Evolutionary conservation across 2,113 vertebrate genomes (phyloP).

Genomic region (Otolemur garnettii): DNA sequence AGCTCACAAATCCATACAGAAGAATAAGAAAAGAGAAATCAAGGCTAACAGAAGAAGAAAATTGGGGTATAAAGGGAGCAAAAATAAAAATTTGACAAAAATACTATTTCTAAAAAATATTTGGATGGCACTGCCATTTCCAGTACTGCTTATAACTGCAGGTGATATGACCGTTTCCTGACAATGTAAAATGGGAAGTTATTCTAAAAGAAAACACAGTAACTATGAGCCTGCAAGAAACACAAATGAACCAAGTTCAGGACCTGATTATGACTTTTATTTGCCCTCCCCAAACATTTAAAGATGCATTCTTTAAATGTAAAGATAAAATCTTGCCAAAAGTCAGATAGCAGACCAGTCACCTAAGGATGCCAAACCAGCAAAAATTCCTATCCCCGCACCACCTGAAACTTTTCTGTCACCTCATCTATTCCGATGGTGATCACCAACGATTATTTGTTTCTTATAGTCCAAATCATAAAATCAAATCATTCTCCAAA

Average conservation of each 20-base stretch:
- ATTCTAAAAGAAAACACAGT: background rate
- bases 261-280: constrained; percentile 84
- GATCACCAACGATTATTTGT: constrained; percentile 89
- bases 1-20: constrained; percentile 76
- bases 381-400: constrained; percentile 15
- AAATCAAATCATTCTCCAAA: constrained; percentile 73
- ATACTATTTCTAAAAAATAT: constrained; percentile 67
- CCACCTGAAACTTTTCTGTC: constrained; percentile 68
- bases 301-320: constrained; percentile 46
- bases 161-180: constrained; percentile 88
- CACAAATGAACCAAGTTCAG: background rate
- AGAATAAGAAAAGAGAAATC: constrained; percentile 81
- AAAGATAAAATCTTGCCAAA: background rate
- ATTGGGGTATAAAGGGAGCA: constrained; percentile 74
- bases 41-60: constrained; percentile 78
- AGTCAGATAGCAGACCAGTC: background rate
- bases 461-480: constrained; percentile 79
- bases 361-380: constrained; percentile 47
- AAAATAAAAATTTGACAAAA: background rate
- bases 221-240: constrained; percentile 8
- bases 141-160: constrained; percentile 86
- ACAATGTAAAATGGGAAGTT: constrained; percentile 32
- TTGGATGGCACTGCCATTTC: constrained; percentile 75
- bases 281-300: constrained; percentile 80
- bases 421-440: constrained; percentile 89